Percentiles rank a stretch among this genome's conserved stretches.
These are phyloP conservation scores for Nemotelus nigrinus DNA, from an alignment of 2,888 invertebrate genomes.

Conservation along the genomic window DNA sequence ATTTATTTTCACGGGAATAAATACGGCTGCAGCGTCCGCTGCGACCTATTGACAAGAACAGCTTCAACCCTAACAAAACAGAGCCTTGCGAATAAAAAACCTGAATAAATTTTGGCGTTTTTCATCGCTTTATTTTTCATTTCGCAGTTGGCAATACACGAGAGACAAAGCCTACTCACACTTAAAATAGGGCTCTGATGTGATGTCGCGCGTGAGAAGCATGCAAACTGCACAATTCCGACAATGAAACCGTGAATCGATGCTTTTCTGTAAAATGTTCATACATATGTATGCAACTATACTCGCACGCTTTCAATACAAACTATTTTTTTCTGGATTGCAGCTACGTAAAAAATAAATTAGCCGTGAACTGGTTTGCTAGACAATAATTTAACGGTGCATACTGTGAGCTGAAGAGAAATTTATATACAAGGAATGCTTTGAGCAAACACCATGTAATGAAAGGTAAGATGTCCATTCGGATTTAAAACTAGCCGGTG, in stretches of 20 bases:
- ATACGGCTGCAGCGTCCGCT: slow-evolving; percentile 5
- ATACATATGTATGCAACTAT: no score
- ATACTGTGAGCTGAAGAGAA: no score
- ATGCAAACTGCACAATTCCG: slow-evolving; percentile 37
- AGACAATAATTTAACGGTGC: no score
- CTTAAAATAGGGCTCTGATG: slow-evolving; percentile 44
- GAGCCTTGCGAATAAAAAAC: neutral
- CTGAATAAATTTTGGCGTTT: slow-evolving; percentile 24
- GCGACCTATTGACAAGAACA: no score
- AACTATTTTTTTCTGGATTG: no score
- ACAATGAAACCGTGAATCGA: neutral
- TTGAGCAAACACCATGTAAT: no score
- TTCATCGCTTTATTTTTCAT: slow-evolving; percentile 20
- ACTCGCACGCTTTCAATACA: no score
- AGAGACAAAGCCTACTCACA: slow-evolving; percentile 16
- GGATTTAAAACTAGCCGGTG: no score
- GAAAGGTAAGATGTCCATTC: no score
- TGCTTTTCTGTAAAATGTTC: no score
- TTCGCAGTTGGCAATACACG: neutral
- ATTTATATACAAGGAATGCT: no score
- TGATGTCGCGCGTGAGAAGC: slow-evolving; percentile 48
- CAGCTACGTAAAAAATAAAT: neutral
- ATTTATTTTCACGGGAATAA: slow-evolving; percentile 12
- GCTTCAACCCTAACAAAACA: slow-evolving; percentile 11
- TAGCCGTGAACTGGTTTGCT: slow-evolving; percentile 30